Conservation (phyloP, 2,888 invertebrate genomes). For the Minunthozetes semirufus region DNA sequence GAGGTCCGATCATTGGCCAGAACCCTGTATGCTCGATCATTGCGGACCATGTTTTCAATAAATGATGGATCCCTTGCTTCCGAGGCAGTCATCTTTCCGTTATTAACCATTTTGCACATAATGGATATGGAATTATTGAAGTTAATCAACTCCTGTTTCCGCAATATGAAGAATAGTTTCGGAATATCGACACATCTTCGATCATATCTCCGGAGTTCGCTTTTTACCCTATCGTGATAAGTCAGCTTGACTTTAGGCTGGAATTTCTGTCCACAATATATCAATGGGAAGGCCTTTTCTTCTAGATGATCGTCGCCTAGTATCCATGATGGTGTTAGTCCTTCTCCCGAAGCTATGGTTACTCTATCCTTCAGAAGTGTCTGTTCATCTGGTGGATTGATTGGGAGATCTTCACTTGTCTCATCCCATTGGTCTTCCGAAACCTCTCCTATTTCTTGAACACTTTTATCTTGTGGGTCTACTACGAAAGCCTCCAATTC, state of each 20-base stretch:
- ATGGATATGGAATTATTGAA: not conserved
- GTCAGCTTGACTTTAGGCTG: not conserved
- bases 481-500: not conserved
- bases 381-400: conserved; percentile 34
- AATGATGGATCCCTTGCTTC: not conserved
- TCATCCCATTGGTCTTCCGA: conserved; percentile 44
- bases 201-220: not conserved
- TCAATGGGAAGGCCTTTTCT: not conserved
- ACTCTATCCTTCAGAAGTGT: not conserved
- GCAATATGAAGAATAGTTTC: not conserved
- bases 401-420: conserved; percentile 41
- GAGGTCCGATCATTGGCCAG: conserved; percentile 39
- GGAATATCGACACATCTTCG: not conserved
- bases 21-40: not conserved
- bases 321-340: conserved; percentile 43
- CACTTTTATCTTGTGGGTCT: not conserved
- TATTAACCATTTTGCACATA: not conserved
- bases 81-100: not conserved
- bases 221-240: not conserved
- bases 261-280: not conserved
- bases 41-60: not conserved
- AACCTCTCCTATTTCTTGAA: not conserved
- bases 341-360: conserved; percentile 44
- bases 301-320: conserved; percentile 43
- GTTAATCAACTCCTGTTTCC: not conserved